A percentile compares a stretch with the other conserved stretches of the same genome.
Conservation (phyloP, 2,888 invertebrate genomes). For the Pseudanteris insignis region DNA sequence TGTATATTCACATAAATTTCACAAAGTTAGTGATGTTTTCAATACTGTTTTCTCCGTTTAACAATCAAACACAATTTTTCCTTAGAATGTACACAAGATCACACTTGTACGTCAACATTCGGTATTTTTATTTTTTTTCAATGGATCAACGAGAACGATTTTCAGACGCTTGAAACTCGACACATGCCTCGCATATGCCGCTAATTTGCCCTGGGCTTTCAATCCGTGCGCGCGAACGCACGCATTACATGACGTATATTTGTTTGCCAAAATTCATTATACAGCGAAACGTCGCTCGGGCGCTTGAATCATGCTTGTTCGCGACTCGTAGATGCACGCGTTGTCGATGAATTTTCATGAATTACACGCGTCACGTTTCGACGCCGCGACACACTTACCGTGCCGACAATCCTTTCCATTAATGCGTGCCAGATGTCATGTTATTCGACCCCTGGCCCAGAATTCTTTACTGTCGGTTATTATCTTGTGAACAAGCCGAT, state of each 20-base stretch:
- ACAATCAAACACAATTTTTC: no score
- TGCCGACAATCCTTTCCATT: slow-evolving; percentile 19
- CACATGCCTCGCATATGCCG: slow-evolving; percentile 16
- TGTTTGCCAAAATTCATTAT: slow-evolving; percentile 33
- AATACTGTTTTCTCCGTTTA: no score
- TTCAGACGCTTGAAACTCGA: slow-evolving; percentile 8
- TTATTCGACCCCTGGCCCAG: no score
- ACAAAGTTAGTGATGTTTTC: no score
- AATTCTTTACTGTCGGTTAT: no score
- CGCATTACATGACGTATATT: slow-evolving; percentile 24
- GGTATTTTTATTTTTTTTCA: no score
- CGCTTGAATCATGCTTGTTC: slow-evolving; percentile 23
- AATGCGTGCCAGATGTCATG: slow-evolving; percentile 27
- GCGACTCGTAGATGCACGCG: slow-evolving; percentile 23
- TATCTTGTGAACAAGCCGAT: no score
- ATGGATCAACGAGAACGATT: no score
- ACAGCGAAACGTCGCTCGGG: slow-evolving; percentile 14
- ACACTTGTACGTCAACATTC: no score
- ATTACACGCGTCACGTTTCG: slow-evolving; percentile 27
- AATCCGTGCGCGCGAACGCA: slow-evolving; percentile 4
- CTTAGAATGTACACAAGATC: no score
- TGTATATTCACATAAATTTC: no score
- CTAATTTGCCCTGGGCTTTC: slow-evolving; percentile 10
- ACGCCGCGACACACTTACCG: slow-evolving; percentile 14
- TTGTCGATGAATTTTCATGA: slow-evolving; percentile 32